Percentiles rank a stretch among this genome's conserved stretches.
Conservation (phyloP, 1,140 invertebrate genomes). For the Lineus longissimus region DNA sequence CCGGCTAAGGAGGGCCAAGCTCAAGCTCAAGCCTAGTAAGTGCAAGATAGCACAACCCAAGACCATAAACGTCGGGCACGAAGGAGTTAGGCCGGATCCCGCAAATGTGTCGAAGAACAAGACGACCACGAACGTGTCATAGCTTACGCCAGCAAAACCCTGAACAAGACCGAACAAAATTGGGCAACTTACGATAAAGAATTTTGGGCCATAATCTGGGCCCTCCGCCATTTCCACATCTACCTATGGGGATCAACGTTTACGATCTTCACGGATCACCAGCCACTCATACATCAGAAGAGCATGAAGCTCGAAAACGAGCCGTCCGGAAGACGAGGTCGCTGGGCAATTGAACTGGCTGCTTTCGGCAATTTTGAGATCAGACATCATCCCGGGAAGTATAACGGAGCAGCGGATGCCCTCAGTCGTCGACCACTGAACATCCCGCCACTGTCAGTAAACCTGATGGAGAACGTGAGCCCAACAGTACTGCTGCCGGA, state of each 20-base stretch:
- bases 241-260: background rate
- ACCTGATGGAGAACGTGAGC: too few relatives aligned
- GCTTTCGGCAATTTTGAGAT: constrained; percentile 1
- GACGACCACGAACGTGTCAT: too few relatives aligned
- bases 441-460: too few relatives aligned
- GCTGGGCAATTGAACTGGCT: background rate
- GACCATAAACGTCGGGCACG: too few relatives aligned
- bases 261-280: constrained; percentile 3
- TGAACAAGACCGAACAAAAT: background rate
- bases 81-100: too few relatives aligned
- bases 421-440: background rate
- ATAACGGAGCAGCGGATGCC: background rate
- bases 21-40: too few relatives aligned
- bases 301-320: background rate
- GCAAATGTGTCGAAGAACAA: too few relatives aligned
- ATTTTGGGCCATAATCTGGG: background rate
- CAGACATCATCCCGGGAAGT: background rate
- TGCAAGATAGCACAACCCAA: too few relatives aligned
- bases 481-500: too few relatives aligned
- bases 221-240: background rate
- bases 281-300: background rate
- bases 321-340: background rate
- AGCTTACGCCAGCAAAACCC: too few relatives aligned
- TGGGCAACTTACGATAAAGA: constrained; percentile 3
- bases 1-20: too few relatives aligned